These are phyloP conservation scores for Emydocephalus ijimae DNA, from an alignment of 2,113 vertebrate genomes.

Conservation along the genomic window DNA sequence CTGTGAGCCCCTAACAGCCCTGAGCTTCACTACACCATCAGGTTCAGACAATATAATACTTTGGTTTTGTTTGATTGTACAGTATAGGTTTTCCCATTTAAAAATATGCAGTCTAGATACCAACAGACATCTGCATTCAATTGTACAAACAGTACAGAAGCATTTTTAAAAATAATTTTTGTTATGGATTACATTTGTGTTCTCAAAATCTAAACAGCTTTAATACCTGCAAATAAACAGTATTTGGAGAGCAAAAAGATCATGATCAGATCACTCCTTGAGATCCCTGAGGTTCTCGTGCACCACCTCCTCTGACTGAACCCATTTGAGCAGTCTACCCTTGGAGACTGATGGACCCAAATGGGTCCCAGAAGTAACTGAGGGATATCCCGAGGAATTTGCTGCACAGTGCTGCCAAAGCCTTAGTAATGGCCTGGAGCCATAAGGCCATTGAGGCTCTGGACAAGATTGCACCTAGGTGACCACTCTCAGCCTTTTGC, in stretches of 20 bases:
- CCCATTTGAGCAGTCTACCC: neutral
- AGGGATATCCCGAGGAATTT: neutral
- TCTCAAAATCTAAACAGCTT: neutral
- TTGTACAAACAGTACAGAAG: neutral
- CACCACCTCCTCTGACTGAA: neutral
- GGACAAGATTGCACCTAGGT: neutral
- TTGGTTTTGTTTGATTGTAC: neutral
- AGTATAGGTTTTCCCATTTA: neutral
- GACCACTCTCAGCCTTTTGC: neutral
- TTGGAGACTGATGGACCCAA: neutral
- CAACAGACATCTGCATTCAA: neutral
- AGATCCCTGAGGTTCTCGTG: neutral
- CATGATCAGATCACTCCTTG: neutral
- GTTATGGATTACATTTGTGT: neutral
- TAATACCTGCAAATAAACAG: neutral
- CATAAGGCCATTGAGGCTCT: neutral
- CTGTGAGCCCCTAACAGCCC: neutral
- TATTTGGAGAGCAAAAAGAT: neutral
- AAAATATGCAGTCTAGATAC: neutral
- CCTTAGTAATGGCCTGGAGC: neutral
- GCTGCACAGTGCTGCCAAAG: neutral
- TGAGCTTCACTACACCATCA: neutral
- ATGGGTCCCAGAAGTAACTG: neutral
- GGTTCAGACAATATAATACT: neutral
- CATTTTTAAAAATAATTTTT: neutral